These are phyloP conservation scores for Ardeotis arabs DNA, from an alignment of 2,113 vertebrate genomes.

Conservation along the genomic window DNA sequence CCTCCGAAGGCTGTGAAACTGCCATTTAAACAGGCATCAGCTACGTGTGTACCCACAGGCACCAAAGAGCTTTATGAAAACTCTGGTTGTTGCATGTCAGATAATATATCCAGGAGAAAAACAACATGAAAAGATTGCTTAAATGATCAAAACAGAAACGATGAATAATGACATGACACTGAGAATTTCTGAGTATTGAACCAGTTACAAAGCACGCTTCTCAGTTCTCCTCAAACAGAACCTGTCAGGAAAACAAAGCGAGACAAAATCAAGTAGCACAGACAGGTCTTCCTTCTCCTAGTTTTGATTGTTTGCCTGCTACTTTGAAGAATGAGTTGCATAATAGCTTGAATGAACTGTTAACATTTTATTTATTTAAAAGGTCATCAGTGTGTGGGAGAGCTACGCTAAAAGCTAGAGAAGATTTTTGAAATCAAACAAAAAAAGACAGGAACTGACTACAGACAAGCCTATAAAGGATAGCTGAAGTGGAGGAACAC, in stretches of 20 bases:
- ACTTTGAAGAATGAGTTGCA: slow-evolving; percentile 7
- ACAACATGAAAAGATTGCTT: slow-evolving; percentile 39
- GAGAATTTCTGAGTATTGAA: slow-evolving; percentile 28
- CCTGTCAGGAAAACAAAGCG: slow-evolving; percentile 42
- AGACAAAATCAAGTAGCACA: slow-evolving; percentile 1
- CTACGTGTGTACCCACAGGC: background rate
- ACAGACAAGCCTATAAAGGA: background rate
- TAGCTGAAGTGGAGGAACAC: background rate
- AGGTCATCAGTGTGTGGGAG: slow-evolving; percentile 8
- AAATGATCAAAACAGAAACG: slow-evolving; percentile 47
- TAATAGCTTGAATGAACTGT: slow-evolving; percentile 21
- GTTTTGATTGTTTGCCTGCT: slow-evolving; percentile 12
- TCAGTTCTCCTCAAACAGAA: slow-evolving; percentile 23
- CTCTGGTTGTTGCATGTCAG: slow-evolving; percentile 5
- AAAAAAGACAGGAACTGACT: background rate
- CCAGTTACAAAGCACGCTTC: slow-evolving; percentile 2
- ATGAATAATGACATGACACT: slow-evolving; percentile 2
- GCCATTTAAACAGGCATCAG: slow-evolving; percentile 23
- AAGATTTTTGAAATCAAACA: background rate
- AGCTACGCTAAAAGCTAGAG: background rate
- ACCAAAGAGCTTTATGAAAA: slow-evolving; percentile 13
- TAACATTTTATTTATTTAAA: slow-evolving; percentile 53
- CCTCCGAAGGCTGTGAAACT: background rate
- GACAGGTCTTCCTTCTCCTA: background rate
- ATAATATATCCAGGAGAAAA: slow-evolving; percentile 33